Evolutionary conservation across 2,797 vertebrate species (phyloP), one percentile per base, ranked within the genome.

Genomic region (Malacoraja senta): DNA sequence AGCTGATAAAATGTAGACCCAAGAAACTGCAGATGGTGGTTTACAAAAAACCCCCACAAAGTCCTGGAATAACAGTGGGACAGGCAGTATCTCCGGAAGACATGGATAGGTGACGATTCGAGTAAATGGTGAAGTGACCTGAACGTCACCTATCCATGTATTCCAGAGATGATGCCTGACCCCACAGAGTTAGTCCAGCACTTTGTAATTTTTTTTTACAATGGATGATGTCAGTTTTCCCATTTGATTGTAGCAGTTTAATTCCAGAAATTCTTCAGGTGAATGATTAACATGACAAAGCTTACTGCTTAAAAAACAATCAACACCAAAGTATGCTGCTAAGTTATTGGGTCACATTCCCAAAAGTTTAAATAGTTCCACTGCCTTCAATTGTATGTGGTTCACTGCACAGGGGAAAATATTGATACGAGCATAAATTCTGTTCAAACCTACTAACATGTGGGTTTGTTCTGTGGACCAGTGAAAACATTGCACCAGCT

Each of bases 271-370:
- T 35, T 26, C 71, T 44, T 76, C 24, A 72, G 71, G 90, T 92
- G 26, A 92, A 92, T 74, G 26, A 58, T 92, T 88, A 63, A 68
- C 61, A 19, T 65, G 63, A 88, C n/a, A 88, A 84, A 88, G 61
- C 29, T 76, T 76, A 44, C 71, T 92, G 71, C 72, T 74, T 92
- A 92, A 44, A 74, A 74, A 65, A 92, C 72, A 2, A 92, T 12
- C 38, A 74, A 17, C 72, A 44, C 21, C 53, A 29, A 91, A 71
- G 10, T 72, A n/a, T 72, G 71, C 71, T 76, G 71, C 38, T 92
- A 10, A 44, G 38, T 92, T 76, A 76, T 24, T 24, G 44, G 38
- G 26, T 72, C 71, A 92, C 68, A 91, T 91, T 91, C 44, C 71
- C 38, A 10, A 26, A 53, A 53, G 26, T 76, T 26, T 91, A 91